Evolutionary conservation across 2,888 invertebrate genomes (phyloP).

Genomic region (Heliconius hortense): DNA sequence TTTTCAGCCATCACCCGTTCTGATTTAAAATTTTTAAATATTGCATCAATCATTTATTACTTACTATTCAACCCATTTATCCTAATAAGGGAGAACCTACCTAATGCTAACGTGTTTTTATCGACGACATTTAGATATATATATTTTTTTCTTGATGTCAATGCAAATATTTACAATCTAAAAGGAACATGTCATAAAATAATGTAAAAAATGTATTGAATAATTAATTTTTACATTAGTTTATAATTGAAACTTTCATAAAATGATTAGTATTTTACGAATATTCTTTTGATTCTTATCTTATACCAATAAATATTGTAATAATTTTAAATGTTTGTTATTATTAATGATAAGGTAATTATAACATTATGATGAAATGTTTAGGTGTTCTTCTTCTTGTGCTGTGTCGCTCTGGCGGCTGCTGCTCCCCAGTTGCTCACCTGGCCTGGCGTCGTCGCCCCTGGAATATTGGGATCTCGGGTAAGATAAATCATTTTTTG

Average conservation of each 20-base stretch:
- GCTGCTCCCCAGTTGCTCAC: conserved; percentile 67
- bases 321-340: too few species aligned
- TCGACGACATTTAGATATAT: neutral
- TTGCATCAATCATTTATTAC: neutral
- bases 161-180: neutral
- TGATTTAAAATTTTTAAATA: neutral
- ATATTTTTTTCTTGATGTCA: neutral
- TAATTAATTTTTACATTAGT: too few species aligned
- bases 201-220: neutral
- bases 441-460: conserved; percentile 52
- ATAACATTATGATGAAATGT: neutral
- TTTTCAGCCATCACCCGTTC: neutral
- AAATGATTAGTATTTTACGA: neutral
- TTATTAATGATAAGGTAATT: too few species aligned
- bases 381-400: conserved; percentile 69
- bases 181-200: neutral
- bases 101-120: conserved; percentile 12
- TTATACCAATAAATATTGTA: too few species aligned
- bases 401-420: conserved; percentile 68
- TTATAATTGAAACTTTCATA: neutral
- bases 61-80: conserved; percentile 15
- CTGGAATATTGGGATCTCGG: conserved; percentile 49
- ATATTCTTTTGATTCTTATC: too few species aligned
- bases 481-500: conserved; percentile 49
- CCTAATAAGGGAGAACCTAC: conserved; percentile 12